A percentile compares a stretch with the other conserved stretches of the same genome.
These are phyloP conservation scores for Zeugodacus cucurbitae DNA, from an alignment of 1,140 invertebrate species.

Conservation along the genomic window DNA sequence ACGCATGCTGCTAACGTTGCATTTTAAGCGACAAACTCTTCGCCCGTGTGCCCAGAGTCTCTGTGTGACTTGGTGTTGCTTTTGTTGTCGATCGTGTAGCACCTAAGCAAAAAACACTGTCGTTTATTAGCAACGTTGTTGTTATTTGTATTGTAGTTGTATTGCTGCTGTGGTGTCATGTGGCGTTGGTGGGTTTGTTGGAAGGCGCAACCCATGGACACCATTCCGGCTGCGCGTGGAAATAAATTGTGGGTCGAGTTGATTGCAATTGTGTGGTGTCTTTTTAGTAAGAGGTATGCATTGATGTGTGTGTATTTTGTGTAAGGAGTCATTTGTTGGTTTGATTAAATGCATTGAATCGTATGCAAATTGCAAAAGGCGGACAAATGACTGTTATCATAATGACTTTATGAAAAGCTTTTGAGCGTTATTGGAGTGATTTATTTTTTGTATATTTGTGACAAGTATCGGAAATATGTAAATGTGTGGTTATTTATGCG, in stretches of 20 bases:
- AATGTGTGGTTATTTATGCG: too few species aligned
- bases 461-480: too few species aligned
- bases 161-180: background rate
- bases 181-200: background rate
- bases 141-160: background rate
- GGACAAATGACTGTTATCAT: background rate
- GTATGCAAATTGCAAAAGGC: constrained; percentile 18
- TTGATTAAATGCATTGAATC: background rate
- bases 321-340: background rate
- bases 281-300: background rate
- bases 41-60: background rate
- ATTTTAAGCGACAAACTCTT: background rate
- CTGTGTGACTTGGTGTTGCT: background rate
- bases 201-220: background rate
- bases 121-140: background rate
- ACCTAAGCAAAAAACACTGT: background rate
- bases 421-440: background rate
- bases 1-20: constrained; percentile 28
- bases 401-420: background rate
- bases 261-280: background rate
- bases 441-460: background rate
- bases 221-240: background rate
- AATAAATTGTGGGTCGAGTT: background rate
- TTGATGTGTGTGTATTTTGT: background rate
- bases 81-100: background rate